Evolutionary conservation across 2,113 vertebrate genomes (phyloP), one percentile per base, ranked within the genome.

Genomic region (Lasiurus cinereus): DNA sequence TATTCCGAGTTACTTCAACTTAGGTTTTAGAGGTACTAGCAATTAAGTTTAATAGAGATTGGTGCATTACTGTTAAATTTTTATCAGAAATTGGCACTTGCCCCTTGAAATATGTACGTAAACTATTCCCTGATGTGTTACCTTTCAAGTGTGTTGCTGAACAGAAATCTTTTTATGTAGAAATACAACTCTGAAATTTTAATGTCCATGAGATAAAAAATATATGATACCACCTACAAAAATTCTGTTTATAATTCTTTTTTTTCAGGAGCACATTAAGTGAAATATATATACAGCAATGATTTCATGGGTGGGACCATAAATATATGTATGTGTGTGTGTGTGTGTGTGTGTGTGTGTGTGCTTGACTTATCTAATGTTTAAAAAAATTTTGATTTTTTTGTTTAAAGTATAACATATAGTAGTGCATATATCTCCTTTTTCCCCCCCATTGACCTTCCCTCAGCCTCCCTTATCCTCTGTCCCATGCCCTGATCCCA

Each of bases 131-230:
- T 13, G 15, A 86, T 78, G 91, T 76, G 5, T 56, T 21, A 70
- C 73, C 90, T 95, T 93, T 95, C 21, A 91, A 79, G 56, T 43
- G 83, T 84, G 48, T 50, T 94, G 2, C 72, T 91, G 80, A 94
- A 92, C 16, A 83, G 86, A 90, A 82, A 56, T 52, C 50, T 69
- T 84, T 87, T 80, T 87, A 72, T 56, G 9, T 89, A 29, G 66
- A 39, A 94, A 88, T 31, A 80, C 11, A 59, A 73, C 70, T 95
- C 78, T 94, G 77, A 96, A 96, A 95, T 89, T 69, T 95, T 94
- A 95, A 94, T 76, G 70, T 88, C 72, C 54, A 88, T 89, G 64
- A 80, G 70, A 72, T 83, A 29, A 72, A 91, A 95, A 91, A 95
- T 94, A 79, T 43, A 79, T 62, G 50, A 78, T 39, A 93, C 62